Percentiles rank a stretch among this genome's conserved stretches.
phyloP scores from a whole-genome alignment of 2,888 invertebrate species.

The Drosophila anomalata region DNA sequence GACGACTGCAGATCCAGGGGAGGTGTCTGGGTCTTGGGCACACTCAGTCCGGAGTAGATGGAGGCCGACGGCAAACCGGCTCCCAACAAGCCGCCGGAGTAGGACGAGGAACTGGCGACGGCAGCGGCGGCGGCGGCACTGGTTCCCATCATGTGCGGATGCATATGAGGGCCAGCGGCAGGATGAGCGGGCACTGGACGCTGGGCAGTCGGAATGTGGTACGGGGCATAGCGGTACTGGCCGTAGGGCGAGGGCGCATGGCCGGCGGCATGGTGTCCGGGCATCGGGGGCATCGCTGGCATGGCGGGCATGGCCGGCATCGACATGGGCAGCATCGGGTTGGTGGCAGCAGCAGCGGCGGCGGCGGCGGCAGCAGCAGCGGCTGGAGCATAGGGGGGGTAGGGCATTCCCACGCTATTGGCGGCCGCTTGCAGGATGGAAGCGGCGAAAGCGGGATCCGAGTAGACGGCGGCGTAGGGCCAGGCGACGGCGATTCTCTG shows the following conservation, averaged over 20 bases:
- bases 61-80: slow-evolving; percentile 64
- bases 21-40: slow-evolving; percentile 83
- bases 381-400: slow-evolving; percentile 85
- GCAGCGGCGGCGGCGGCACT: slow-evolving; percentile 73
- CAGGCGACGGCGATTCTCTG: slow-evolving; percentile 97
- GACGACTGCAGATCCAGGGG: slow-evolving; percentile 83
- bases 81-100: slow-evolving; percentile 8
- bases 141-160: slow-evolving; percentile 82
- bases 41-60: slow-evolving; percentile 63
- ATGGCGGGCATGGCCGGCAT: slow-evolving; percentile 82
- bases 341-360: slow-evolving; percentile 76
- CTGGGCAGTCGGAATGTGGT: slow-evolving; percentile 85
- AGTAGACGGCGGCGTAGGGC: slow-evolving; percentile 97
- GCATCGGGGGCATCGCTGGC: slow-evolving; percentile 55
- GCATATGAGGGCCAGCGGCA: slow-evolving; percentile 65
- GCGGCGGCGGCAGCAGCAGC: slow-evolving; percentile 55
- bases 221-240: slow-evolving; percentile 84
- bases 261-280: slow-evolving; percentile 69
- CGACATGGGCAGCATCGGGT: slow-evolving; percentile 84
- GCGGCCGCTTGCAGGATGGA: slow-evolving; percentile 95
- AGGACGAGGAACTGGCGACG: slow-evolving; percentile 31
- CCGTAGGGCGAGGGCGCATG: slow-evolving; percentile 75
- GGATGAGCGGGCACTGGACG: slow-evolving; percentile 77
- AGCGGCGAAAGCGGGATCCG: slow-evolving; percentile 96
- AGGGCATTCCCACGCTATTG: slow-evolving; percentile 88